Conservation (phyloP, 2,888 invertebrate genomes). For the Stegana nigrithorax region DNA sequence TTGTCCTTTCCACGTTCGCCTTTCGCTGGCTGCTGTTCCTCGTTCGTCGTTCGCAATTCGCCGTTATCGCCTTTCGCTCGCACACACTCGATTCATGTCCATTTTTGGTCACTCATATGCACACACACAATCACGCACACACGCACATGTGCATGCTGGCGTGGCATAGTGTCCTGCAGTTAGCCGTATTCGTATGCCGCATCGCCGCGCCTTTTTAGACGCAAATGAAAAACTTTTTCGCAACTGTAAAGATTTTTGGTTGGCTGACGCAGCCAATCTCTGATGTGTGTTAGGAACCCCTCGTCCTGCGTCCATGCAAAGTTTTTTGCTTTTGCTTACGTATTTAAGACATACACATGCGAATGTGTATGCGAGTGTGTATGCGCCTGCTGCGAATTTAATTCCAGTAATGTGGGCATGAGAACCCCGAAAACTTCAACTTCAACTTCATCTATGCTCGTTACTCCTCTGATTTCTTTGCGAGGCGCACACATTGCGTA, state of each 20-base stretch:
- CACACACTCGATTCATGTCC: constrained; percentile 14
- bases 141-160: neutral
- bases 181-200: constrained; percentile 10
- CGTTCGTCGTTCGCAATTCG: too few species aligned
- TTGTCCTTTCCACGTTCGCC: neutral
- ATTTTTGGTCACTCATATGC: constrained; percentile 18
- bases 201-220: constrained; percentile 56
- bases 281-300: too few species aligned
- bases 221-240: constrained; percentile 58
- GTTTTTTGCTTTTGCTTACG: too few species aligned
- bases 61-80: too few species aligned
- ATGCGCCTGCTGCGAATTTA: too few species aligned
- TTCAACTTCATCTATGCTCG: too few species aligned
- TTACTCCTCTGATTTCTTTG: too few species aligned
- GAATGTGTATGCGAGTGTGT: too few species aligned
- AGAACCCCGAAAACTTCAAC: too few species aligned
- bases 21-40: neutral
- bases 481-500: constrained; percentile 45
- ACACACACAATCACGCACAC: constrained; percentile 4
- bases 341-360: too few species aligned
- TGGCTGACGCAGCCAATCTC: constrained; percentile 61
- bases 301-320: too few species aligned
- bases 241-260: constrained; percentile 62
- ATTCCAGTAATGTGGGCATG: too few species aligned
- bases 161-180: neutral